phyloP scores from a whole-genome alignment of 2,888 invertebrate species.

The Blastobasis lacticolella region DNA sequence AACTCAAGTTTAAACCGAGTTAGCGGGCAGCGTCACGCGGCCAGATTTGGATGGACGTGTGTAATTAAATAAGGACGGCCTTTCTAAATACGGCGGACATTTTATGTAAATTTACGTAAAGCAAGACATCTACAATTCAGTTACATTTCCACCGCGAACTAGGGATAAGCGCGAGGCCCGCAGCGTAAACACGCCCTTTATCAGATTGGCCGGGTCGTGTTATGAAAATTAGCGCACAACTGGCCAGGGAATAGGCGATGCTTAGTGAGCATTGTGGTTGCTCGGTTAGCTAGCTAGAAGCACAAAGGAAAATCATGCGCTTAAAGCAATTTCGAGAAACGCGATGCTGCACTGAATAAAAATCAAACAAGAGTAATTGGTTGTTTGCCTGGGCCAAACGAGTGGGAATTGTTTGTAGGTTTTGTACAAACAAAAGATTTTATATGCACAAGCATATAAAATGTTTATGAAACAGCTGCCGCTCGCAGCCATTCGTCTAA shows the following conservation, averaged over 20 bases:
- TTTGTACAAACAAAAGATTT: too few relatives aligned
- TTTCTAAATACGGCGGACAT: conserved; percentile 25
- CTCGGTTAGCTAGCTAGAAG: neutral
- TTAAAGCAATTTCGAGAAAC: neutral
- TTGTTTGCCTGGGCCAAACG: too few relatives aligned
- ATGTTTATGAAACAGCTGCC: too few relatives aligned
- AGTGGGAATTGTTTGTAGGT: too few relatives aligned
- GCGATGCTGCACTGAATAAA: neutral
- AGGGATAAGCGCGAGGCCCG: conserved; percentile 13
- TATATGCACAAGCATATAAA: too few relatives aligned
- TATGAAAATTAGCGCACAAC: conserved; percentile 13
- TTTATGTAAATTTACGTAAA: conserved; percentile 37
- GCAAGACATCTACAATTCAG: conserved; percentile 30
- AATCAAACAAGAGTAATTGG: too few relatives aligned
- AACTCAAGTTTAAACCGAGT: conserved; percentile 26
- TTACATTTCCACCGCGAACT: conserved; percentile 19
- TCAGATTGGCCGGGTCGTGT: conserved; percentile 19
- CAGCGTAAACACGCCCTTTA: conserved; percentile 24
- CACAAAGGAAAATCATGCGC: neutral
- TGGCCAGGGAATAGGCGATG: neutral
- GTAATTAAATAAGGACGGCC: conserved; percentile 37
- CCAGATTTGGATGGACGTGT: conserved; percentile 34
- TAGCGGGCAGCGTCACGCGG: conserved; percentile 22
- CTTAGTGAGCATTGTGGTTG: neutral
- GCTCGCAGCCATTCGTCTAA: too few relatives aligned